Percentiles rank a stretch among this genome's conserved stretches.
Evolutionary conservation across 2,888 invertebrate species (phyloP).

Genomic region (Noctua fimbriata): DNA sequence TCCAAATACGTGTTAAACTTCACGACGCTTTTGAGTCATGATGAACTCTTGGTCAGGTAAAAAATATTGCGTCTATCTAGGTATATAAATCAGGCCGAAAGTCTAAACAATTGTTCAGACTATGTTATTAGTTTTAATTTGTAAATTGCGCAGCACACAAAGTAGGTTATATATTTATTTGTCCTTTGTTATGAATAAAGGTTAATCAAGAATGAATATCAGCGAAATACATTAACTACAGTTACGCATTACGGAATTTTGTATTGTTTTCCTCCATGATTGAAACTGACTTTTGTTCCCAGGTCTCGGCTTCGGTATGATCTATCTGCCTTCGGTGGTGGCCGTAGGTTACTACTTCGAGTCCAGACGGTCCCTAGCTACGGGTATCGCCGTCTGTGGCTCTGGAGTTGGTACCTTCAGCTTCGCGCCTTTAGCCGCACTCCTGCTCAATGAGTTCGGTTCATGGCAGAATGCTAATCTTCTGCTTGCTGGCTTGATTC

Average conservation of each 20-base stretch:
- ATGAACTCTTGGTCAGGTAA: background rate
- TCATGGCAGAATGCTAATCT: conserved; percentile 97
- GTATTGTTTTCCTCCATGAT: conserved; percentile 26
- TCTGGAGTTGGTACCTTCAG: conserved; percentile 98
- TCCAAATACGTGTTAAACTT: background rate
- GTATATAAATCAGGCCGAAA: background rate
- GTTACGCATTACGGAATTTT: background rate
- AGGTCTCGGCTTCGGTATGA: conserved; percentile 98
- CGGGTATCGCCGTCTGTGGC: conserved; percentile 98
- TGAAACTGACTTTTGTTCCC: conserved; percentile 69
- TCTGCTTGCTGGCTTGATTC: conserved; percentile 97
- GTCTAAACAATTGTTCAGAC: background rate
- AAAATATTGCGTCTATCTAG: background rate
- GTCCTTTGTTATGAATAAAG: conserved; percentile 37
- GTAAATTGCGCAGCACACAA: conserved; percentile 27
- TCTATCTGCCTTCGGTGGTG: conserved; percentile 98
- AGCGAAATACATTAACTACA: conserved; percentile 1
- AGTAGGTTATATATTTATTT: conserved; percentile 39
- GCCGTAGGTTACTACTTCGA: conserved; percentile 99
- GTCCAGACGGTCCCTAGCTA: conserved; percentile 97
- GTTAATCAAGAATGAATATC: conserved; percentile 43
- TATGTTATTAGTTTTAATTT: conserved; percentile 17
- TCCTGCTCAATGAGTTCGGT: conserved; percentile 94
- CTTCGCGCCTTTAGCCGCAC: conserved; percentile 97
- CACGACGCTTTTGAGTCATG: background rate